phyloP scores from a whole-genome alignment of 2,797 vertebrate species.

The Cygnus olor region DNA sequence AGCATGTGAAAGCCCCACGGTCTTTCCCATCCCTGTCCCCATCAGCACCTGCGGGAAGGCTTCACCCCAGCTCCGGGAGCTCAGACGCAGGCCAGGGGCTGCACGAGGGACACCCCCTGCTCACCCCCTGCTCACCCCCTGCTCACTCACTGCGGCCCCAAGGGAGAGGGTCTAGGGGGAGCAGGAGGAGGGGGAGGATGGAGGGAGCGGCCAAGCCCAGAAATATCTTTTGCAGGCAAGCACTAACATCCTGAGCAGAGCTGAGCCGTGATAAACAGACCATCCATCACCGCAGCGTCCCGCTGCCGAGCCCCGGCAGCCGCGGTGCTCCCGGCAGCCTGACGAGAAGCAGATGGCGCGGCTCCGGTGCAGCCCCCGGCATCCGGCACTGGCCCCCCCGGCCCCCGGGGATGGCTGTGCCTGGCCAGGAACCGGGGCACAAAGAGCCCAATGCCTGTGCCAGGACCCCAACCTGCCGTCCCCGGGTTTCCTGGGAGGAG shows the following conservation, averaged over 20 bases:
- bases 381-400: background rate
- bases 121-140: background rate
- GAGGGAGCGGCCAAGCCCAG: background rate
- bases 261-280: slow-evolving; percentile 52
- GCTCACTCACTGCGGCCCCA: background rate
- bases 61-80: background rate
- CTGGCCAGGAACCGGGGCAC: background rate
- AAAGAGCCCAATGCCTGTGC: background rate
- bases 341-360: slow-evolving; percentile 77
- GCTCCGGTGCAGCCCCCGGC: slow-evolving; percentile 44
- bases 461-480: fast-evolving
- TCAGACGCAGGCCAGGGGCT: background rate
- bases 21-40: background rate
- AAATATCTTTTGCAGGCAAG: slow-evolving; percentile 38
- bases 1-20: background rate
- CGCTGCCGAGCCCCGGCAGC: slow-evolving; percentile 3
- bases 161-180: background rate
- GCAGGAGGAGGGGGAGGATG: slow-evolving; percentile 34
- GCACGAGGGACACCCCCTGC: background rate
- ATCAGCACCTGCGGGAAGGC: background rate
- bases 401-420: fast-evolving
- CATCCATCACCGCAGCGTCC: slow-evolving; percentile 72
- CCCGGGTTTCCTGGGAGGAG: background rate
- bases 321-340: slow-evolving; percentile 16
- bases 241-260: slow-evolving; percentile 79